Conservation (phyloP, 2,888 invertebrate species). For the Megamerina dolium region DNA sequence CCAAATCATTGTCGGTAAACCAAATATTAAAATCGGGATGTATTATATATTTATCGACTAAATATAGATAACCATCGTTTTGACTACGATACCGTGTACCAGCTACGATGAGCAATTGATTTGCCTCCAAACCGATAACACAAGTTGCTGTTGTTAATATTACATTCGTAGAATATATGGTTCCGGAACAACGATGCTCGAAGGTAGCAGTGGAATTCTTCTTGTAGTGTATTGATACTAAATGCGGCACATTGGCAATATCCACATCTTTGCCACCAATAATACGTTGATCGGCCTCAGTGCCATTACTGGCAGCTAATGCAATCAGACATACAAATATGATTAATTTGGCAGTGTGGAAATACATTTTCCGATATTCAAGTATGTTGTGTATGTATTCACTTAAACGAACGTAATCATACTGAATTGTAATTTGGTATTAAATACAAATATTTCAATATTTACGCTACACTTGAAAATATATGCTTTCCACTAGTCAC, state of each 20-base stretch:
- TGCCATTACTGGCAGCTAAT: too few relatives aligned
- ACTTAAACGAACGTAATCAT: too few relatives aligned
- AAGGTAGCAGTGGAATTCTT: constrained; percentile 8
- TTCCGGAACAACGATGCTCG: constrained; percentile 30
- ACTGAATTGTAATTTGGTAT: too few relatives aligned
- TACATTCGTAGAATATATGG: constrained; percentile 24
- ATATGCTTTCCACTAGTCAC: too few relatives aligned
- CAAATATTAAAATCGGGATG: constrained; percentile 43
- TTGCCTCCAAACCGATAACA: constrained; percentile 11
- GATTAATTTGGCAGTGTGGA: too few relatives aligned
- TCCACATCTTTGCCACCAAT: constrained; percentile 32
- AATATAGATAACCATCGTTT: constrained; percentile 29
- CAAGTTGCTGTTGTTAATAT: constrained; percentile 49
- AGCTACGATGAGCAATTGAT: constrained; percentile 44
- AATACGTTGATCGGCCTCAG: constrained; percentile 25
- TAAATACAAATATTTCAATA: too few relatives aligned
- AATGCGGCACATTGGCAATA: constrained; percentile 27
- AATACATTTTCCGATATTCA: too few relatives aligned
- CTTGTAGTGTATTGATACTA: constrained; percentile 32
- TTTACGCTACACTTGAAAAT: too few relatives aligned
- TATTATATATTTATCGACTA: constrained; percentile 33
- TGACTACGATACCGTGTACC: constrained; percentile 50
- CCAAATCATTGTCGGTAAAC: constrained; percentile 49
- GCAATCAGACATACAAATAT: too few relatives aligned
- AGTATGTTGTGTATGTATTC: too few relatives aligned